These are phyloP conservation scores for Caenorhabditis sp. DNA, from an alignment of 2,888 invertebrate genomes.

Conservation along the genomic window DNA sequence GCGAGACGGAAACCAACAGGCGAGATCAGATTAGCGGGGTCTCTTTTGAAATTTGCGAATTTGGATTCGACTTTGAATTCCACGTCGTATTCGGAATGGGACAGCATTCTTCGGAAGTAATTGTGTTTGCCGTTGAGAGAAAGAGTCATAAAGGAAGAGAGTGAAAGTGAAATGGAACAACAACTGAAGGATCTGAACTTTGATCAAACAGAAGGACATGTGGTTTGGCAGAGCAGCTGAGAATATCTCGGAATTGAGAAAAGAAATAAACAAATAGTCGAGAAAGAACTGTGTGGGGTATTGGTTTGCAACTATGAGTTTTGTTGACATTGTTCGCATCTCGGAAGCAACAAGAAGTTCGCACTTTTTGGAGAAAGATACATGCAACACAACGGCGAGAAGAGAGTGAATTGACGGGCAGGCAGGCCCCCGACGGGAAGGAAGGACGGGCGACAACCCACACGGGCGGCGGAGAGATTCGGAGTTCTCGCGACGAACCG, in stretches of 20 bases:
- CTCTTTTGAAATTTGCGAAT: conserved; percentile 4
- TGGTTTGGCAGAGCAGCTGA: conserved; percentile 15
- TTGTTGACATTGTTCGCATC: conserved; percentile 45
- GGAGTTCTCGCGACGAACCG: conserved; percentile 17
- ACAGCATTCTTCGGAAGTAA: not conserved
- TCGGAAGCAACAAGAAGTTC: conserved; percentile 32
- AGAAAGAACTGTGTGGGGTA: not conserved
- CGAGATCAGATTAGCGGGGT: conserved; percentile 44
- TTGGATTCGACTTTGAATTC: not conserved
- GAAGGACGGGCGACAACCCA: conserved; percentile 45
- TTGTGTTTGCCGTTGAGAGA: not conserved
- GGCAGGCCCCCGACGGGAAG: conserved; percentile 14
- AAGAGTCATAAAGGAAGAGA: conserved; percentile 7
- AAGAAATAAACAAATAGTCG: conserved; percentile 20
- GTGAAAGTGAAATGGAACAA: not conserved
- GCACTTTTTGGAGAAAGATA: conserved; percentile 50
- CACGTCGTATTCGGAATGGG: not conserved
- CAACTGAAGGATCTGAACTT: conserved; percentile 16
- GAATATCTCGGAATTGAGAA: not conserved
- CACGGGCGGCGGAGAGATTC: conserved; percentile 42
- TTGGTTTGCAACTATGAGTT: too few species aligned
- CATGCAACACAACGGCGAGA: conserved; percentile 40
- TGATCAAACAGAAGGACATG: conserved; percentile 31
- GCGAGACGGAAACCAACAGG: conserved; percentile 6
- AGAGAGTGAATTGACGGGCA: conserved; percentile 30